Base-by-base conservation (phyloP, 2,888 invertebrate genomes). In the Dermolepida albohirtum region DNA sequence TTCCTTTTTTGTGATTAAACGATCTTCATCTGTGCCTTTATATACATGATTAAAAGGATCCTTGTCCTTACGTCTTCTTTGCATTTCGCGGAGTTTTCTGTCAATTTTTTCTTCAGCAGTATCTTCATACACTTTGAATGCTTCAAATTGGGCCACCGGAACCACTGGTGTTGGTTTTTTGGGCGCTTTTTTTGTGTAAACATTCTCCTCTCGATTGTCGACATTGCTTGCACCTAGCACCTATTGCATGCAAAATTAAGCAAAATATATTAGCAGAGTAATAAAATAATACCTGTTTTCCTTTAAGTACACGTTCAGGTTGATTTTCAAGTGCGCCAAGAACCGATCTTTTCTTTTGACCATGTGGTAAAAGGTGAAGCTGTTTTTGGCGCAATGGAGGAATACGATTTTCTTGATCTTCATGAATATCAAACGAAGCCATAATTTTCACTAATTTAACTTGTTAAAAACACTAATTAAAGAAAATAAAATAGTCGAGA, bases 121-220 rank as follows among this genome's bases (percentile, higher is more conserved):
- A 74, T 92, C 92, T 78, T 92, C 92, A 76, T 90, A 92, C 1
- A 92, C 90, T 75, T 90, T 91, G 80, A 92, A 92, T 47, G 90
- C 88, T 83, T 92, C 91, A 83, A 90, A 89, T 78, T 92, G 90
- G 68, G 89, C 90, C 76, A 90, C 90, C 63, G 90, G 90, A 16
- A 84, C 81, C 54, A 77, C 79, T 34, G 86, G 85, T 57, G 82
- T 81, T 12, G 76, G 71, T 39, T 50, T 75, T 70, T 73, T 75
- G 7, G 79, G 17, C 14, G 39, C 17, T 47, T 64, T 63, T 34
- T 69, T 67, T 0, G 63, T 22, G 43, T 40, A 47, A 17, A 54
- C 66, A 59, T 69, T 66, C 39, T 69, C 66, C 17, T 71, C 68
- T 11, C 50, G 50, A 10, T 12, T 51, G 12, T 73, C 69, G 7